Base-by-base conservation (phyloP, 2,888 invertebrate species). In the Conistra vaccinii region DNA sequence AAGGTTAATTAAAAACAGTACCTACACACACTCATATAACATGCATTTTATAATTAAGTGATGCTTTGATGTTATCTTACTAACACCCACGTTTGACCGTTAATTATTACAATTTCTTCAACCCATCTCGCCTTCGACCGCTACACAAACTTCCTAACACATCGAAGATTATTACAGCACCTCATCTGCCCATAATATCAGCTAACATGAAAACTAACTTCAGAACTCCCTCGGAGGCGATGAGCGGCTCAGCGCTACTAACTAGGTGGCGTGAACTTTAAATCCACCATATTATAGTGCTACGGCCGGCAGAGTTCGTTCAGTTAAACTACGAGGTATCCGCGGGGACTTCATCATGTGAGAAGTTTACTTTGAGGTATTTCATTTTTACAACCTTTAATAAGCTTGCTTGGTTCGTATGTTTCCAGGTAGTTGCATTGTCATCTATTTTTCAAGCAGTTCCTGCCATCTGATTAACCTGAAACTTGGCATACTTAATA, bases 241-340 rank as follows among this genome's bases (percentile, higher is more conserved):
- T 29, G 57, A 51, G 81, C 65, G 39, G 63, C 65, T 35, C 73
- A 39, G 32, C n/a, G 29, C 65, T 73, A 29, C 60, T 80, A 57
- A 81, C 81, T 57, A 55, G 55, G 42, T 20, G 55, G 57, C 55
- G 51, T 4, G 73, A 81, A 83, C 78, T 81, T 81, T 66, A 73
- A 67, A 81, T 61, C 83, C 66, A 51, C 68, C 78, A 45, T 73
- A 69, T 73, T 78, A 81, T 58, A 82, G 78, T 48, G 51, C 58
- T 61, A 65, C 55, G 69, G 61, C 39, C 82, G 14, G 17, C 32
- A 3, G 58, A 66, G 35, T 14, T 58, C 45, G 48, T 45, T 42
- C 39, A 39, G 32, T 35, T 32, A 6, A 66, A 32, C 72, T 57
- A 14, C 61, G 48, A 66, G 51, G 12, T 32, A 14, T 53, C 58